Evolutionary conservation across 2,113 vertebrate species (phyloP), one percentile per base, ranked within the genome.

Genomic region (Numenius arquata): DNA sequence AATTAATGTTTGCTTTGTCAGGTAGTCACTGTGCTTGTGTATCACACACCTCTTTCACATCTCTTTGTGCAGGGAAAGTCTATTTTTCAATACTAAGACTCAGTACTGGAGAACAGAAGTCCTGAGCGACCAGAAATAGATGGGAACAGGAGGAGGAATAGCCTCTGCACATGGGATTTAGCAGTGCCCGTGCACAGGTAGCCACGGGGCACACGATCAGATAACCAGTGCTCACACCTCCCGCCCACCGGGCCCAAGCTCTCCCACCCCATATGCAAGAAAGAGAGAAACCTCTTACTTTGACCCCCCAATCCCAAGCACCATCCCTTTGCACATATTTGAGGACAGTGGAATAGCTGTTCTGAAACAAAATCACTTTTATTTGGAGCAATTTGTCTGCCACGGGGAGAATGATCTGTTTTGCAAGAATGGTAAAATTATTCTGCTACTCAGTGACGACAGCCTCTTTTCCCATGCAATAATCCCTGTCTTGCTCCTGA

Each of bases 181-280:
- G 8, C 13, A 45, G 32, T 45, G 61, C n/a, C 78, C 11, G 0
- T 17, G 32, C 29, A 61, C 47, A 26, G 18, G 29, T 75, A 56
- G 26, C 16, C 23, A 21, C 11, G 68, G 73, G 19, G 14, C 34
- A 47, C 20, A 15, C 5, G 17, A 9, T 36, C 32, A 29, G 12
- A 72, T 0, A 1, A 26, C 12, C 26, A 68, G 20, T 0, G 0
- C 19, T 58, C 41, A 43, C 14, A 61, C 10, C 25, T 81, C 25
- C 27, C 40, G 18, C 8, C 20, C 48, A 13, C 7, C 0, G 5
- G 36, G 12, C 41, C 12, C 30, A 38, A 50, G 19, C 32, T 76
- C 29, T 89, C 32, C 48, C 32, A 70, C 3, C 8, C 19, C 63
- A 12, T 2, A 12, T 0, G 3, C 4, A 58, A 50, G 27, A 55